Percentiles rank a stretch among this genome's conserved stretches.
Evolutionary conservation across 2,113 vertebrate species (phyloP).

Genomic region (Alethe diademata): DNA sequence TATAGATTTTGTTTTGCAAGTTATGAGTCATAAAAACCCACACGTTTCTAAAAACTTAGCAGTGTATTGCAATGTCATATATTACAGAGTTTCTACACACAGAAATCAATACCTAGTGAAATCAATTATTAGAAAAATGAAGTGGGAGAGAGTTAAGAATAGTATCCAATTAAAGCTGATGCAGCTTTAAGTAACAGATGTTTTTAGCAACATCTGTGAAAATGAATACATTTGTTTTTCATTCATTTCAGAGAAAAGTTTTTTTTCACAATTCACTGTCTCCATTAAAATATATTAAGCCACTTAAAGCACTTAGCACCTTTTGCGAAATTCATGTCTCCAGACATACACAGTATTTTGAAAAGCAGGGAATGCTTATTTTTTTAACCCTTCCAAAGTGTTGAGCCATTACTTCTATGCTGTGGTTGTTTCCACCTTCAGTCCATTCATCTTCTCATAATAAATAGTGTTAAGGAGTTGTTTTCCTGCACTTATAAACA

Average conservation of each 20-base stretch:
- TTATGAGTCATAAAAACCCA: neutral
- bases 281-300: neutral
- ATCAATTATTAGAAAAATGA: neutral
- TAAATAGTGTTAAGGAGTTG: neutral
- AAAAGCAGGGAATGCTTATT: neutral
- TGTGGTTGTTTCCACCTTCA: neutral
- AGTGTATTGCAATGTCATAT: neutral
- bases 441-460: neutral
- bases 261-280: neutral
- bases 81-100: neutral
- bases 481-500: neutral
- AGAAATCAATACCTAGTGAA: constrained; percentile 23
- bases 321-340: neutral
- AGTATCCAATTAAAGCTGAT: neutral
- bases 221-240: neutral
- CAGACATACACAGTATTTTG: neutral
- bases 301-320: neutral
- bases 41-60: neutral
- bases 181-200: constrained; percentile 10
- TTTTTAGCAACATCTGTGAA: neutral
- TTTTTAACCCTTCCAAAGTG: neutral
- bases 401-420: neutral
- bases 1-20: neutral
- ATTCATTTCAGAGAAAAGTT: neutral
- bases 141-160: neutral